These are phyloP conservation scores for Etheostoma cragini DNA, from an alignment of 2,113 vertebrate genomes.

Conservation along the genomic window DNA sequence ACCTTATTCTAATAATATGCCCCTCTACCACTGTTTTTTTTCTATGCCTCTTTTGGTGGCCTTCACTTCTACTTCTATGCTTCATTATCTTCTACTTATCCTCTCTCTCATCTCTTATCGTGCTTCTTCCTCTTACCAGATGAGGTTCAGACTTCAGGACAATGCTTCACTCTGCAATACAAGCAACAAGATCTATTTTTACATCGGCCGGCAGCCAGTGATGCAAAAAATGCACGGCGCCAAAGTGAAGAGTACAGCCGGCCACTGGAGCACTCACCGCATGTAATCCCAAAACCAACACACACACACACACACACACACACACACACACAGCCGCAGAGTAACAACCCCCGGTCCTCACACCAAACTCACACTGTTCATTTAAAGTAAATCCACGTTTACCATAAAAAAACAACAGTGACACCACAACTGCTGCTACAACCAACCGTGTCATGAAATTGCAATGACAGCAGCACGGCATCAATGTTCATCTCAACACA, in stretches of 20 bases:
- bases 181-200: constrained; percentile 35
- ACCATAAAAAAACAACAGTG: constrained; percentile 3
- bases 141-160: constrained; percentile 17
- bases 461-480: neutral
- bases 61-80: neutral
- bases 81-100: neutral
- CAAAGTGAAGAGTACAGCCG: constrained; percentile 35
- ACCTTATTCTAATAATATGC: constrained; percentile 10
- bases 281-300: constrained; percentile 42
- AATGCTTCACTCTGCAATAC: neutral
- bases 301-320: constrained; percentile 24
- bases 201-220: constrained; percentile 4
- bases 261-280: constrained; percentile 8
- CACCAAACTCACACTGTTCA: constrained; percentile 6
- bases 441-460: neutral
- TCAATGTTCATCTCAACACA: constrained; percentile 10
- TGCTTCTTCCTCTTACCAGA: neutral
- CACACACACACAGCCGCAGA: neutral
- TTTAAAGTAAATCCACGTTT: neutral
- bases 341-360: neutral
- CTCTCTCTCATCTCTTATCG: constrained; percentile 12
- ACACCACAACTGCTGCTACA: constrained; percentile 5
- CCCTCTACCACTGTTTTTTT: neutral
- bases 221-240: constrained; percentile 35
- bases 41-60: neutral